phyloP scores from a whole-genome alignment of 1,140 invertebrate species.

The Chrysoperla carnea region DNA sequence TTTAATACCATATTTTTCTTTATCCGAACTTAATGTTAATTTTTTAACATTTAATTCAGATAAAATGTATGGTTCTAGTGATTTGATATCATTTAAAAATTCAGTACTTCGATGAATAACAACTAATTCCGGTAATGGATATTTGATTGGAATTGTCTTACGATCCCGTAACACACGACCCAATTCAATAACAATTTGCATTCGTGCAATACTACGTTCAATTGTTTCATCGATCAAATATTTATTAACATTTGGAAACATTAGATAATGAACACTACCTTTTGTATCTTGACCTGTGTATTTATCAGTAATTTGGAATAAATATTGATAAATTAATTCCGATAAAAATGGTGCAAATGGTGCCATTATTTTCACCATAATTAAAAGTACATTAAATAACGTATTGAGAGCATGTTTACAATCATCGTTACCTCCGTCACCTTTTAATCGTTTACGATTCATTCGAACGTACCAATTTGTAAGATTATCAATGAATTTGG shows the following conservation, averaged over 20 bases:
- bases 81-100: conserved; percentile 64
- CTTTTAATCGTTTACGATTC: conserved; percentile 86
- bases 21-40: conserved; percentile 80
- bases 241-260: conserved; percentile 58
- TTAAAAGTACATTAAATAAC: conserved; percentile 72
- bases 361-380: conserved; percentile 84
- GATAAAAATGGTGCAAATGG: conserved; percentile 96
- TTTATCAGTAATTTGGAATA: conserved; percentile 34
- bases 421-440: conserved; percentile 61
- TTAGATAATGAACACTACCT: conserved; percentile 74
- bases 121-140: conserved; percentile 89
- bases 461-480: conserved; percentile 98
- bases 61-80: conserved; percentile 71
- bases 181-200: conserved; percentile 93
- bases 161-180: conserved; percentile 84
- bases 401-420: conserved; percentile 73
- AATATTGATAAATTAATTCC: conserved; percentile 88
- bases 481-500: conserved; percentile 93
- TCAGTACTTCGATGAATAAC: conserved; percentile 76
- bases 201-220: conserved; percentile 73
- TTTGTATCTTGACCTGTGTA: conserved; percentile 19
- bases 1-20: conserved; percentile 84
- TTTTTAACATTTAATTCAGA: conserved; percentile 89
- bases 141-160: conserved; percentile 88
- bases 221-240: conserved; percentile 70